Evolutionary conservation across 1,140 invertebrate genomes (phyloP).

Genomic region (Leptonema lineaticorne): DNA sequence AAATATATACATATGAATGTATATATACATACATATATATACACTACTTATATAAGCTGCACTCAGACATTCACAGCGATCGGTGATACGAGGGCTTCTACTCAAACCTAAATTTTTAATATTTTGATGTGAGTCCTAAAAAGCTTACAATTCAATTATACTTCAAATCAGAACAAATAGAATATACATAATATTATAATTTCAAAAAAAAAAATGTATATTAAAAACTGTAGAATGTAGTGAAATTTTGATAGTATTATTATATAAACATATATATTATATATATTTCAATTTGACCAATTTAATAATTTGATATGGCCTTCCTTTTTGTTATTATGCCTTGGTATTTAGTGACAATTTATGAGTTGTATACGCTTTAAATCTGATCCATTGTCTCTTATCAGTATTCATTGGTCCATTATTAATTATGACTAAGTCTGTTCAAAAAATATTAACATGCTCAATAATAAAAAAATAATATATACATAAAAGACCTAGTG

Average conservation of each 20-base stretch:
- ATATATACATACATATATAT: neutral
- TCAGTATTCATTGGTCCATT: constrained; percentile 13
- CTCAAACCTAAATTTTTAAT: constrained; percentile 22
- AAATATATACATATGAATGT: constrained; percentile 12
- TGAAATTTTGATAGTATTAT: constrained; percentile 21
- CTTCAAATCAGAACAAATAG: constrained; percentile 17
- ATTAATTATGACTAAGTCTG: too few species aligned
- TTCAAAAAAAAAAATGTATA: neutral
- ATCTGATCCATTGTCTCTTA: neutral
- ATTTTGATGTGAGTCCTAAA: constrained; percentile 19
- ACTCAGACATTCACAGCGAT: constrained; percentile 29
- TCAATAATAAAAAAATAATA: neutral
- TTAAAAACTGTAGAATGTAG: constrained; percentile 4
- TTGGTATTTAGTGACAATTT: too few species aligned
- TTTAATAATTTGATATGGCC: constrained; percentile 14
- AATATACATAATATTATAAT: neutral
- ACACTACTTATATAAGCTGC: constrained; percentile 25
- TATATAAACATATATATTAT: constrained; percentile 10
- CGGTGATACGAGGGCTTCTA: constrained; percentile 27
- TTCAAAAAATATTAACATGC: neutral
- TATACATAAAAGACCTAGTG: too few species aligned
- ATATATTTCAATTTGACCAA: constrained; percentile 11
- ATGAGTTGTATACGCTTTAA: neutral
- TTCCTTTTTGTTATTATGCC: neutral
- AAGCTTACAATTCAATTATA: constrained; percentile 22